Base-by-base conservation (phyloP, 2,888 invertebrate genomes). In the Ptilodon capucinus region DNA sequence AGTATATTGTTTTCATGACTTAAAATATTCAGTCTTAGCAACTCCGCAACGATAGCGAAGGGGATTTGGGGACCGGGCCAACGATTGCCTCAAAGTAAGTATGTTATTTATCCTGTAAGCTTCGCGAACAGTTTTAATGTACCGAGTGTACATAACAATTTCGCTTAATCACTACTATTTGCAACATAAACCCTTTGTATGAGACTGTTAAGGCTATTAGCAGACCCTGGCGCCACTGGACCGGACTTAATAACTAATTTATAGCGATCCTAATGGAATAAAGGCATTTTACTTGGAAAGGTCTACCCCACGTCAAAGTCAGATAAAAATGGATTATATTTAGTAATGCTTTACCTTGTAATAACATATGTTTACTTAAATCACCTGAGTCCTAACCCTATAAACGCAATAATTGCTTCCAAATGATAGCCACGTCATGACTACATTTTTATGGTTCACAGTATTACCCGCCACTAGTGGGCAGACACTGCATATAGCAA, bases 211-310 rank as follows among this genome's bases (percentile, higher is more conserved):
- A 39, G 21, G 39, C 39, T 39, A 39, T 39, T 19, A 36, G 34
- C 14, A 18, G 13, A 18, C 39, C n/a, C 9, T 19, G 13, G 0
- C 21, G n/a, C 14, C 13, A 21, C n/a, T 14, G 21, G 14, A 39
- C 39, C 21, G 39, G 39, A 13, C 39, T 39, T 21, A 39, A 21
- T 21, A 21, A 39, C 39, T 19, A 21, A 39, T 39, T 39, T 39
- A 39, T 39, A 19, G 21, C 39, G 39, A 39, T 21, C 39, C 39
- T 39, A 39, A 39, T 39, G 36, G 36, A 36, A 39, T 39, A 21
- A 39, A 39, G 39, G 21, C 39, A 14, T 39, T 19, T 39, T 39
- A 39, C 39, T 39, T 39, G 39, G 19, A 19, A 19, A 39, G 13
- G 35, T 13, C 13, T 13, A 21, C 21, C 39, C 39, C 21, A 39